Conservation (phyloP, 2,888 invertebrate genomes). For the Drosophila lacicola region DNA sequence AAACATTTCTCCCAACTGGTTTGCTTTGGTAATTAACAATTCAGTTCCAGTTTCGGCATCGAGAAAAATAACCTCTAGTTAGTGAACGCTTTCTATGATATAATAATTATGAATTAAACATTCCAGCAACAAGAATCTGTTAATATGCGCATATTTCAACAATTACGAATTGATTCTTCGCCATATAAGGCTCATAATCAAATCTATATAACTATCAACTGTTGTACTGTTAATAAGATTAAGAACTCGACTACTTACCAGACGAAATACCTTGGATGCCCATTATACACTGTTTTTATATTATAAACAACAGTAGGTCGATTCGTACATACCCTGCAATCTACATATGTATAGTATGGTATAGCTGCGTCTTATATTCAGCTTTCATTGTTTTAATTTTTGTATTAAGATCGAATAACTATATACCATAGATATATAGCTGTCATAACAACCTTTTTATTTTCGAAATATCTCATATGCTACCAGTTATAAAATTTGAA, state of each 20-base stretch:
- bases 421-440: no score
- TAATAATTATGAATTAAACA: conserved; percentile 21
- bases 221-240: neutral
- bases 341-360: neutral
- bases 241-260: neutral
- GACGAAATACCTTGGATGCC: neutral
- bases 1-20: conserved; percentile 51
- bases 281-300: neutral
- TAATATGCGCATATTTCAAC: neutral
- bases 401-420: no score
- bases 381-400: no score
- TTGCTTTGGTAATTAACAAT: conserved; percentile 29
- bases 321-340: conserved; percentile 1
- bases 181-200: neutral
- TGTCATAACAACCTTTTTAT: no score
- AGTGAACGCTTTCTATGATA: conserved; percentile 36
- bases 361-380: no score
- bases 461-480: no score
- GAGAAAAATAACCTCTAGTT: conserved; percentile 18
- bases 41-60: conserved; percentile 28
- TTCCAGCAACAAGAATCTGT: conserved; percentile 9
- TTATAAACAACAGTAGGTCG: no score
- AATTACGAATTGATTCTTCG: conserved; percentile 1
- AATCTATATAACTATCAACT: neutral
- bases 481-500: no score